Evolutionary conservation across 1,140 invertebrate species (phyloP), one percentile per base, ranked within the genome.

Genomic region (Monochamus saltuarius): DNA sequence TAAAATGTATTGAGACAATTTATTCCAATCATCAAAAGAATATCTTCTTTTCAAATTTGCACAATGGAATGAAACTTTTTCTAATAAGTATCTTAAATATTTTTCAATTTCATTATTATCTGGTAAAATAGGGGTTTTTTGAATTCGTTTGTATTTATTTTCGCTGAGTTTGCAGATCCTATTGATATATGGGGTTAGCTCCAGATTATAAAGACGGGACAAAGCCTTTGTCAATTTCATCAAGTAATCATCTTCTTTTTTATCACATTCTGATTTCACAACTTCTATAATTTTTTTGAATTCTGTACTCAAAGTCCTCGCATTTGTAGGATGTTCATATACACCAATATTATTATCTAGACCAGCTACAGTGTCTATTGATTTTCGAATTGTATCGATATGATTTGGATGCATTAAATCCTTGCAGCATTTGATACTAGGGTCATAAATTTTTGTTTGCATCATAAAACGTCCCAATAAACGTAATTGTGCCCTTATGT

Each of bases 291-390:
- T 46, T 46, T 46, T 46, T 17, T 46, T 22, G 4, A 46, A 46
- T 46, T 46, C 45, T 16, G 45, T 46, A 14, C 45, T 46, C 16
- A 46, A 46, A 14, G 45, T 46, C 17, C 45, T 46, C 4, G 45
- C 45, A 19, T 46, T 46, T 46, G 45, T 46, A 7, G 45, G 45
- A 17, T 46, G 45, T 46, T 46, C 17, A 10, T 46, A 46, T 7
- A 46, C 22, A 16, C 45, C 45, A 16, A 9, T 46, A 19, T 14
- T 22, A 19, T 19, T 9, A 46, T 46, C 17, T 19, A 46, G 22
- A 19, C 45, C 45, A 7, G 45, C 45, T 19, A 46, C 45, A 19
- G 22, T 10, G 22, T 46, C 45, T 19, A 46, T 46, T 46, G 45
- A 9, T 17, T 46, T 46, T 46, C 45, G 13, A 13, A 46, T 22